Percentiles rank a stretch among this genome's conserved stretches.
Conservation (phyloP, 1,140 invertebrate species). For the Zaprionus camerounensis region DNA sequence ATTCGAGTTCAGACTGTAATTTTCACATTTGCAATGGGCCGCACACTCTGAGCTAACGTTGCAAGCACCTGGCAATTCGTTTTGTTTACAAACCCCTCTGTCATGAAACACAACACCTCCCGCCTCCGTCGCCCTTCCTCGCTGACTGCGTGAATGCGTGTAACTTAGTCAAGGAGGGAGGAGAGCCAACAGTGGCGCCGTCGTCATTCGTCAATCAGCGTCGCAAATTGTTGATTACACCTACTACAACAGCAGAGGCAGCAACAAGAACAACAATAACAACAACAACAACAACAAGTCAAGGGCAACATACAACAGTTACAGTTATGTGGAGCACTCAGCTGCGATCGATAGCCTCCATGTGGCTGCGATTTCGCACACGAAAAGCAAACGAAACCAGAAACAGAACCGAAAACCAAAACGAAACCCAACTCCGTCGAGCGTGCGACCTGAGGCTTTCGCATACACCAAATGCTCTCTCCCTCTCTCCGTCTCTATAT, state of each 20-base stretch:
- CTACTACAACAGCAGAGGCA: constrained; percentile 46
- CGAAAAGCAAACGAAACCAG: constrained; percentile 73
- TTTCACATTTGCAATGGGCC: constrained; percentile 29
- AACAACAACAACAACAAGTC: constrained; percentile 54
- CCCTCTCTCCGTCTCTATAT: not conserved
- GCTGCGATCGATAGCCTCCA: constrained; percentile 67
- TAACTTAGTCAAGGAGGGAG: not conserved
- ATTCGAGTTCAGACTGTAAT: constrained; percentile 29
- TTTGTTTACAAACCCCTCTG: constrained; percentile 23
- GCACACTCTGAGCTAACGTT: not conserved
- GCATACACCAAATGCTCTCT: constrained; percentile 43
- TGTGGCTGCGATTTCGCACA: constrained; percentile 77
- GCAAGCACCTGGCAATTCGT: constrained; percentile 23
- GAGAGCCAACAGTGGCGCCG: constrained; percentile 18
- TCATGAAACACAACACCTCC: not conserved
- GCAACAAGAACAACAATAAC: constrained; percentile 10
- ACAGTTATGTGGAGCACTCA: constrained; percentile 66
- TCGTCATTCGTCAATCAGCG: constrained; percentile 76
- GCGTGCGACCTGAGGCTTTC: constrained; percentile 47
- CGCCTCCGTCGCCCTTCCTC: too few relatives aligned
- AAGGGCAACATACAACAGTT: constrained; percentile 66
- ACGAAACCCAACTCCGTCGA: constrained; percentile 17
- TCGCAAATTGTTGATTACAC: constrained; percentile 82
- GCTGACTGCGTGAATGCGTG: constrained; percentile 41
- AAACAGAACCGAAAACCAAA: constrained; percentile 26